Evolutionary conservation across 2,113 vertebrate species (phyloP).

Genomic region (Chionomys nivalis): DNA sequence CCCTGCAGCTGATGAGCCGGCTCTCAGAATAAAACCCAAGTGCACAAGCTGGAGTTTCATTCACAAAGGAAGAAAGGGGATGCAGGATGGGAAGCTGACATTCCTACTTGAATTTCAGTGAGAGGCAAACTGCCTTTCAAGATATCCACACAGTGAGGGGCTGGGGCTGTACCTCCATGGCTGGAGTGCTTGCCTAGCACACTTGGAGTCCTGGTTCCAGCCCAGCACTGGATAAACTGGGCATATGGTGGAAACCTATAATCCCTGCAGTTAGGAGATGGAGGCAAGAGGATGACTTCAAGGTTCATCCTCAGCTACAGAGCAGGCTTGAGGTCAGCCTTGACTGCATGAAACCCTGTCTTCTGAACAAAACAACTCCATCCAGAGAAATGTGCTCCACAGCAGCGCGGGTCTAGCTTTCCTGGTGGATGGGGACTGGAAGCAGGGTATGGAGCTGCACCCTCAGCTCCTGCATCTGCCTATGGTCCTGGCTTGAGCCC

Average conservation of each 20-base stretch:
- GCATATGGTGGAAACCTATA: not conserved
- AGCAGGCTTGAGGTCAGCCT: not conserved
- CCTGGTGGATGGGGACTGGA: not conserved
- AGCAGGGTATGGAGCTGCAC: not conserved
- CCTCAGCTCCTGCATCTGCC: not conserved
- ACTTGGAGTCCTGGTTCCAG: not conserved
- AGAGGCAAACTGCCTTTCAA: not conserved
- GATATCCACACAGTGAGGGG: not conserved
- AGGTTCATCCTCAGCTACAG: not conserved
- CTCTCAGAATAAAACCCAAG: not conserved
- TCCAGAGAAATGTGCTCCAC: not conserved
- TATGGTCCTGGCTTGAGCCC: not conserved
- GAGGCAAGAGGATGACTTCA: not conserved
- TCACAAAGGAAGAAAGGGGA: not conserved
- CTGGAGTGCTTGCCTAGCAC: not conserved
- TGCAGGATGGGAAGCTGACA: not conserved
- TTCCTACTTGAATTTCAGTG: not conserved
- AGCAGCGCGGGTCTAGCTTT: not conserved
- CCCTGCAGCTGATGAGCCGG: slow-evolving; percentile 41
- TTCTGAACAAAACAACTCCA: not conserved
- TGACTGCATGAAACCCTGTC: not conserved
- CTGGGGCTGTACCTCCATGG: not conserved
- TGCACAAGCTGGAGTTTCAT: not conserved
- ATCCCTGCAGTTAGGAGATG: not conserved
- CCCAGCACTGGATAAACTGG: not conserved